Base-by-base conservation (phyloP, 2,113 vertebrate species). In the Stigmatopora nigra region DNA sequence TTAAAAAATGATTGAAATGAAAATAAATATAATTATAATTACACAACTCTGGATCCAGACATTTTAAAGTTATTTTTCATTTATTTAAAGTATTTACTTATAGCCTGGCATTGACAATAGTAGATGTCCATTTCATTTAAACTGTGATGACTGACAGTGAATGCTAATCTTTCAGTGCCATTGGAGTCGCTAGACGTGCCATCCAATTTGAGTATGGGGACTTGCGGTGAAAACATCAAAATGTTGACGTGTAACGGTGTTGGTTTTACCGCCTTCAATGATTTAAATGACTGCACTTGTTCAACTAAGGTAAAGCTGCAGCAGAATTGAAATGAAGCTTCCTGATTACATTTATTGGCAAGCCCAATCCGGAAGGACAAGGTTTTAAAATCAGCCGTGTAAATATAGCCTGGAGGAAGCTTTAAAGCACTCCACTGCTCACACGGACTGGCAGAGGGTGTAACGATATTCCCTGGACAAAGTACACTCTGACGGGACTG, bases 391-490 rank as follows among this genome's bases (percentile, higher is more conserved):
- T 59, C 3, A 35, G 35, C 35, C 31, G 57, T 41, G 36, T 60
- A 60, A 44, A 41, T 13, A 60, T 60, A 41, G 36, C 36, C 58
- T 13, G 10, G 16, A 60, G 57, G n/a, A 60, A 13, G 57, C 17
- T 60, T 60, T 60, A 60, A 41, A 44, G 36, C 17, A 60, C 17
- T 17, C 36, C n/a, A 7, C 36, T 41, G 36, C 58, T 41, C n/a
- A 15, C 36, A 19, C 19, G 13, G 57, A 6, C 57, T 41, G 36
- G 36, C 22, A 14, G 58, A 19, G 36, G 58, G 17, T 20, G 17
- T 20, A 60, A 60, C 8, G 58, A 20, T 60, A 55, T 60, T 60
- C 36, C 25, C 36, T 20, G 58, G 36, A 41, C 36, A 60, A 41
- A 60, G 36, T 44, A 17, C 36, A 41, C 5, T 41, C n/a, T 19